Conservation (phyloP, 2,113 vertebrate species). For the Miniopterus natalensis region DNA sequence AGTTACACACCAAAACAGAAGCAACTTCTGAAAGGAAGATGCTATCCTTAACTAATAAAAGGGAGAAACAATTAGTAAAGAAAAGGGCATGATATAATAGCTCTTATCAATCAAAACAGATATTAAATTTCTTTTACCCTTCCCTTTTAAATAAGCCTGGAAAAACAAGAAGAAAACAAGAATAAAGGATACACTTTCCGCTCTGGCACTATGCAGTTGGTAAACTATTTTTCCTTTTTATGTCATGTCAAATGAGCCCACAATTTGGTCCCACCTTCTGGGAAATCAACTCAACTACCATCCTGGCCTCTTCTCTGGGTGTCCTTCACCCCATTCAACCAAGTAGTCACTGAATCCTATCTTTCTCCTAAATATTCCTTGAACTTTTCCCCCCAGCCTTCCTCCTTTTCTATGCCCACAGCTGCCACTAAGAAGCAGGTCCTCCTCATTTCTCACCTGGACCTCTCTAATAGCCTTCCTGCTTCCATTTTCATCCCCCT, state of each 20-base stretch:
- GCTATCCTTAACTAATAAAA: constrained; percentile 26
- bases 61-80: constrained; percentile 32
- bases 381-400: neutral
- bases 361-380: neutral
- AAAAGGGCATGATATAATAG: neutral
- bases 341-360: neutral
- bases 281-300: neutral
- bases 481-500: neutral
- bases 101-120: constrained; percentile 17
- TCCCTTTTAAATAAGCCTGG: neutral
- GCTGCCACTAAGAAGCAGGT: neutral
- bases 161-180: constrained; percentile 7
- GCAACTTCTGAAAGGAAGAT: neutral
- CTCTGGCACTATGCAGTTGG: neutral
- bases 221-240: constrained; percentile 12
- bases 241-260: neutral
- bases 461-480: neutral
- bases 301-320: neutral
- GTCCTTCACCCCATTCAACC: neutral
- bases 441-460: neutral
- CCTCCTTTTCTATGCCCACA: neutral
- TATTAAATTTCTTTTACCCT: neutral
- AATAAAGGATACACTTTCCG: neutral
- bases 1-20: constrained; percentile 40
- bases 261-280: neutral